These are phyloP conservation scores for Pachypeltis micranthus DNA, from an alignment of 1,140 invertebrate genomes.

Conservation along the genomic window DNA sequence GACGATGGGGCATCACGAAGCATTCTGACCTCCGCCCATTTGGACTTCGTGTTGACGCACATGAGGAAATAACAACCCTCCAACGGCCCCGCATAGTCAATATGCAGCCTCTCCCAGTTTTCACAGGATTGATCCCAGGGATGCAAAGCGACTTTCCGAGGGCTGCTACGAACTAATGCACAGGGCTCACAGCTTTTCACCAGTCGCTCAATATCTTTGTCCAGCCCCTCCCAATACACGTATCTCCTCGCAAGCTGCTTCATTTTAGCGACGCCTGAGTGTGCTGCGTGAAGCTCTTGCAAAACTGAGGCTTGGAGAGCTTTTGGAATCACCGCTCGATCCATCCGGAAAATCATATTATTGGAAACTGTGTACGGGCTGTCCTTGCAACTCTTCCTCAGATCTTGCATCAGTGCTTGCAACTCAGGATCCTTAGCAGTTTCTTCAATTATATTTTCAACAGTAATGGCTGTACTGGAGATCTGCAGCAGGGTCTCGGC, in stretches of 20 bases:
- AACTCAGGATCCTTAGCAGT: not conserved
- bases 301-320: constrained; percentile 9
- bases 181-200: constrained; percentile 25
- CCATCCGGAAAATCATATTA: not conserved
- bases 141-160: too few relatives aligned
- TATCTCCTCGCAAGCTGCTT: constrained; percentile 27
- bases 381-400: not conserved
- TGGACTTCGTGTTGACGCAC: too few relatives aligned
- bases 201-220: constrained; percentile 28
- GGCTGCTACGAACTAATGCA: too few relatives aligned
- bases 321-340: constrained; percentile 19
- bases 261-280: constrained; percentile 29
- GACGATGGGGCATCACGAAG: too few relatives aligned
- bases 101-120: too few relatives aligned
- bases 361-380: not conserved
- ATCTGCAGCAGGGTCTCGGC: not conserved
- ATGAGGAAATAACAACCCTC: too few relatives aligned
- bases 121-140: too few relatives aligned
- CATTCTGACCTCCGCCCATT: too few relatives aligned
- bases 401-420: not conserved
- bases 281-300: constrained; percentile 23
- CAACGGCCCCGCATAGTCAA: too few relatives aligned
- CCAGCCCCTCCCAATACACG: constrained; percentile 26
- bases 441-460: too few relatives aligned
- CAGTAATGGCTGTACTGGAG: not conserved